Base-by-base conservation (phyloP, 2,888 invertebrate species). In the Reticulitermes lucifugus region DNA sequence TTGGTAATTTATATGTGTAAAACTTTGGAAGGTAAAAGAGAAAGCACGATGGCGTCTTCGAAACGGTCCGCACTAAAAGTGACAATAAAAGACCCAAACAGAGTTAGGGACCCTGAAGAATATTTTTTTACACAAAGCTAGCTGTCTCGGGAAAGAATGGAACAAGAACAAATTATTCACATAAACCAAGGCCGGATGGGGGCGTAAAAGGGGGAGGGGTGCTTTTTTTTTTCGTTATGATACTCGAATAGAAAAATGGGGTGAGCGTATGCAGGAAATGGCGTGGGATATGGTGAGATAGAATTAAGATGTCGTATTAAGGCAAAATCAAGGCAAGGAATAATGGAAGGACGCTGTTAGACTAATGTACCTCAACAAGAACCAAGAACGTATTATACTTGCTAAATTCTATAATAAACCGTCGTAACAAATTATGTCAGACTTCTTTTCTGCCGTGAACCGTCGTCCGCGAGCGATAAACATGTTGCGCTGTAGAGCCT, bases 131-230 rank as follows among this genome's bases (percentile, higher is more conserved):
- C 84, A 65, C 81, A 84, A 80, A 84, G 81, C 81, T 84, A 80
- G 84, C 71, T 71, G 81, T 84, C 84, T 51, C 70, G 29, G 80
- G 41, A 71, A 84, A 46, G 70, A 84, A 70, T 21, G 81, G 71
- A 84, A 80, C 80, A 84, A 65, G 71, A 81, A 84, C 84, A 84
- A 81, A 71, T 84, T 71, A 81, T 80, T 79, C 55, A 81, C 84
- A 84, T 84, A 81, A 84, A 84, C 71, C 70, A 73, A 41, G 41
- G 29, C 3, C 41, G 73, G 2, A 73, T 41, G 41, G 12, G 9
- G 6, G 35, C 0, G 21, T 18, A 29, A 41, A 41, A 35, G 35
- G 12, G 41, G 18, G 41, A n/a, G n/a, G n/a, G n/a, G n/a, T n/a
- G n/a, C n/a, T n/a, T n/a, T n/a, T 14, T 73, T 25, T 71, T 35